Evolutionary conservation across 2,113 vertebrate genomes (phyloP), one percentile per base, ranked within the genome.

Genomic region (Bufo bufo): DNA sequence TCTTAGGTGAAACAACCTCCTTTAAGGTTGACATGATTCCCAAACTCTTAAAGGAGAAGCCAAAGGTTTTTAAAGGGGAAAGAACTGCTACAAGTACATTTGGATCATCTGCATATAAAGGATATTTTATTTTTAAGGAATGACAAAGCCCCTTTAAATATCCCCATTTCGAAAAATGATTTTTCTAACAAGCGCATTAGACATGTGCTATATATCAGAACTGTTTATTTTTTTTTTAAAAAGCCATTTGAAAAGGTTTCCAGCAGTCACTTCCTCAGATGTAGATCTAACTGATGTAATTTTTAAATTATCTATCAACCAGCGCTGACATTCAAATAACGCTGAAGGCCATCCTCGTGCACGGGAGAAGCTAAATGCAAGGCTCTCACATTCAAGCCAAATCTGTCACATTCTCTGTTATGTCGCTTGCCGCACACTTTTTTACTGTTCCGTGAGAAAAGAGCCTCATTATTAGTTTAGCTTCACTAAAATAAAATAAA

Each of bases 401-500:
- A 95, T 93, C 94, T 94, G 94, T 94, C 94, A 95, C 94, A 93
- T 94, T 94, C 92, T 94, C 93, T 91, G 91, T 86, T 0, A 1
- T 81, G 89, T 92, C 87, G 90, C 93, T 0, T 71, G 86, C 92
- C 85, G 91, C 93, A 91, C 92, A 93, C 92, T 96, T 95, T 33
- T 75, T 92, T 93, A 93, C 93, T 95, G 92, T 94, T 96, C 94
- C 93, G 94, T 92, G 93, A 93, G 93, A 84, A 33, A 95, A 95
- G 93, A 92, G 93, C 92, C 91, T 94, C 91, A 95, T 97, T 97
- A 98, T 98, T 96, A 98, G 95, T 95, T 96, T 95, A 96, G 95
- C 94, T 93, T 95, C 92, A 91, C 79, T 85, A 90, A 90, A 92
- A 93, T 33, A 33, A 33, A 33, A 33, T 33, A 33, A n/a, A 92